Percentiles rank a stretch among this genome's conserved stretches.
phyloP scores from a whole-genome alignment of 2,113 vertebrate species.

The Zapornia atra region DNA sequence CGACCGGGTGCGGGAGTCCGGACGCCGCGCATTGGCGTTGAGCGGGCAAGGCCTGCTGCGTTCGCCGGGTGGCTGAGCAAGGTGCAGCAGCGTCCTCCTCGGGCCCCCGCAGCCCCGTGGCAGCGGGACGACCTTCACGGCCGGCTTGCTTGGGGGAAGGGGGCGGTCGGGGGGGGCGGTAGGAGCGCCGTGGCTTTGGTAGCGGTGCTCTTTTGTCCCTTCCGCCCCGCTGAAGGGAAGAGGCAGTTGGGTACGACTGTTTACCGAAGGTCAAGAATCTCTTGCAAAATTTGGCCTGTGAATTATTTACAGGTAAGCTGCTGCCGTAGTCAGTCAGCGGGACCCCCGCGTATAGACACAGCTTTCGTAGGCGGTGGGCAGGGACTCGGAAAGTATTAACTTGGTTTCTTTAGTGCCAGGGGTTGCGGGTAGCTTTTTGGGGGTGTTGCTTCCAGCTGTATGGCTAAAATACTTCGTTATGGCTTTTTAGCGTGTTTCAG shows the following conservation, averaged over 20 bases:
- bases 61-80: not conserved
- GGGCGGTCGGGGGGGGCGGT: not conserved
- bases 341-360: accelerated
- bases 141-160: not conserved
- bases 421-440: not conserved
- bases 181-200: not conserved
- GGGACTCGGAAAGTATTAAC: not conserved
- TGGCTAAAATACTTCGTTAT: not conserved
- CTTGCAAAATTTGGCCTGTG: not conserved
- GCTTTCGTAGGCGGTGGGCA: not conserved
- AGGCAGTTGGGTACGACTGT: not conserved
- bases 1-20: not conserved
- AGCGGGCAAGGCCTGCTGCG: not conserved
- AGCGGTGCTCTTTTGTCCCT: not conserved
- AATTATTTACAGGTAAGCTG: not conserved
- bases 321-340: not conserved
- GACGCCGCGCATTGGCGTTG: not conserved
- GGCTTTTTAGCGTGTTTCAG: not conserved
- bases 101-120: not conserved
- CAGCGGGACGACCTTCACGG: conserved; percentile 38
- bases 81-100: not conserved
- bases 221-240: not conserved
- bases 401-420: not conserved
- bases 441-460: not conserved
- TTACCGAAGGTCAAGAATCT: not conserved